These are phyloP conservation scores for Origma solitaria DNA, from an alignment of 2,113 vertebrate genomes.

Conservation along the genomic window DNA sequence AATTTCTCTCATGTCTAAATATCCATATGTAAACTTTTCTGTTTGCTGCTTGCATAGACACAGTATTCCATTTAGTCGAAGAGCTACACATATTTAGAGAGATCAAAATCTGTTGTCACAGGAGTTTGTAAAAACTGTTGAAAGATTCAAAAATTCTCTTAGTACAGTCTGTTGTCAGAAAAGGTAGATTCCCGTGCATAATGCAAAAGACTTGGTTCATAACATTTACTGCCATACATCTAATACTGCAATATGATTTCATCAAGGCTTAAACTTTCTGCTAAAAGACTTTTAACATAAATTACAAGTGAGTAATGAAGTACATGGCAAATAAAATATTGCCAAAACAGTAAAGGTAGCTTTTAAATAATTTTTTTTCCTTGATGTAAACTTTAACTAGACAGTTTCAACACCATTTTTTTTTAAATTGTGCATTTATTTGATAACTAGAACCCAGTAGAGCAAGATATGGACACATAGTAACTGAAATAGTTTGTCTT, in stretches of 20 bases:
- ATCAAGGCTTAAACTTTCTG: slow-evolving; percentile 50
- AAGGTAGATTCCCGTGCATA: background rate
- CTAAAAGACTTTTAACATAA: slow-evolving; percentile 69
- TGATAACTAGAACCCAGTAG: slow-evolving; percentile 69
- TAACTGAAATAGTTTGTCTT: slow-evolving; percentile 86
- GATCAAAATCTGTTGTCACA: background rate
- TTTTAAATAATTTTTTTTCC: slow-evolving; percentile 42
- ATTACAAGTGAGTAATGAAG: slow-evolving; percentile 52
- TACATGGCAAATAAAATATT: background rate
- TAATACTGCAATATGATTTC: background rate
- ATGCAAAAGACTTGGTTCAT: background rate
- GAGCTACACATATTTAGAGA: background rate
- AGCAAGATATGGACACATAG: slow-evolving; percentile 67
- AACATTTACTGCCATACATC: background rate
- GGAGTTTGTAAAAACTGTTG: background rate
- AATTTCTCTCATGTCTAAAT: background rate
- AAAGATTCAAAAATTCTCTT: background rate
- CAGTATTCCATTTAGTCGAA: background rate
- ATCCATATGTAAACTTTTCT: background rate
- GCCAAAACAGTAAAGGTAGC: slow-evolving; percentile 19
- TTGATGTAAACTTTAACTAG: slow-evolving; percentile 50
- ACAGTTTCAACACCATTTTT: slow-evolving; percentile 63
- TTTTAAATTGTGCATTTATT: slow-evolving; percentile 66
- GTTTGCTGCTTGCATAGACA: background rate
- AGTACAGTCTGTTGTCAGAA: background rate